phyloP scores from a whole-genome alignment of 2,113 vertebrate genomes.

The Oryzias woworae region DNA sequence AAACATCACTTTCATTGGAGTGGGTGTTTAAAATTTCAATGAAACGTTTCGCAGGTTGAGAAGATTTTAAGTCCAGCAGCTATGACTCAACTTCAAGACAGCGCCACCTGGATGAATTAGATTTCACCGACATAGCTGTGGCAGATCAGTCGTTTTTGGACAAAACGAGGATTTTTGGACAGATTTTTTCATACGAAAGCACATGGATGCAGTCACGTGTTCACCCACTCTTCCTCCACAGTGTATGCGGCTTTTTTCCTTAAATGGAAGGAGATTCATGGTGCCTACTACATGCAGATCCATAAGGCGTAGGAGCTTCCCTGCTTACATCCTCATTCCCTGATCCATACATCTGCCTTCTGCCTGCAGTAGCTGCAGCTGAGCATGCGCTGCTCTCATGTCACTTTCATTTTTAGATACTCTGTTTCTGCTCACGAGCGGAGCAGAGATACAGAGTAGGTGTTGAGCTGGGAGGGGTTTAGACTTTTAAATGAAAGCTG shows the following conservation, averaged over 20 bases:
- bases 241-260: constrained; percentile 34
- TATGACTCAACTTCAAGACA: no score
- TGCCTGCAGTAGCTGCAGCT: constrained; percentile 40
- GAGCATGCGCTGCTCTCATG: constrained; percentile 36
- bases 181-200: constrained; percentile 46
- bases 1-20: no score
- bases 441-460: constrained; percentile 31
- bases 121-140: no score
- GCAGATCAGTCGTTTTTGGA: constrained; percentile 12
- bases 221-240: constrained; percentile 61
- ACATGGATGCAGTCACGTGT: constrained; percentile 50
- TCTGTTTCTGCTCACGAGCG: constrained; percentile 18
- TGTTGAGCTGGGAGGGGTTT: constrained; percentile 30
- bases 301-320: constrained; percentile 68
- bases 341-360: constrained; percentile 57
- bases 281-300: constrained; percentile 67
- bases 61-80: no score
- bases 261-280: constrained; percentile 17
- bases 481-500: constrained; percentile 2
- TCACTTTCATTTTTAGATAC: constrained; percentile 45
- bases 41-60: no score
- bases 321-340: constrained; percentile 38
- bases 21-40: no score
- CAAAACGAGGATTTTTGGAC: background rate
- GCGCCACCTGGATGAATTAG: no score